Conservation (phyloP, 2,888 invertebrate genomes). For the Diaphora mendica region DNA sequence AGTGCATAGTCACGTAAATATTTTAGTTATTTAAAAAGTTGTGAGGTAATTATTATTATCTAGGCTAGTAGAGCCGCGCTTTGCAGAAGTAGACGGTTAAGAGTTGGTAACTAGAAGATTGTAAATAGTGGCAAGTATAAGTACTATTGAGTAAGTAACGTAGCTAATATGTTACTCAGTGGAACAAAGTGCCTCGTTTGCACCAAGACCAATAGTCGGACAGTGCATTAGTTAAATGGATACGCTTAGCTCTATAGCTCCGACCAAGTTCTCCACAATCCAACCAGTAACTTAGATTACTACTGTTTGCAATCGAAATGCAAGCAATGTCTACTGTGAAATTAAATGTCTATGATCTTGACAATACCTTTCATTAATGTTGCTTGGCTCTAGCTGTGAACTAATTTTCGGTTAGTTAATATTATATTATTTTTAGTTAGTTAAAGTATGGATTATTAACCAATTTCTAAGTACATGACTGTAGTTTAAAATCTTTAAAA, state of each 20-base stretch:
- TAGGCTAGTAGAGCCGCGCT: background rate
- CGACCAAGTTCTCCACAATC: slow-evolving; percentile 80
- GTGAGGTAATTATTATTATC: background rate
- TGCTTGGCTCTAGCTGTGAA: slow-evolving; percentile 18
- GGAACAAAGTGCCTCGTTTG: slow-evolving; percentile 81
- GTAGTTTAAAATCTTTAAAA: background rate
- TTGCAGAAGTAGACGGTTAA: slow-evolving; percentile 15
- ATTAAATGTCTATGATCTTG: slow-evolving; percentile 70
- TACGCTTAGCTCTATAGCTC: slow-evolving; percentile 76
- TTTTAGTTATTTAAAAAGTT: background rate
- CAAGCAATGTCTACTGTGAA: slow-evolving; percentile 69
- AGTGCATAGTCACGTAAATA: background rate
- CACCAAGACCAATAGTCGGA: slow-evolving; percentile 83
- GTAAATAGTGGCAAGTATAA: slow-evolving; percentile 56
- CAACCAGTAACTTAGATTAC: slow-evolving; percentile 79
- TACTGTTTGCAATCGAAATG: slow-evolving; percentile 72
- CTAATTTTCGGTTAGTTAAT: slow-evolving; percentile 3
- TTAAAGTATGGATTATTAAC: background rate
- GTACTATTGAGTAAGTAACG: slow-evolving; percentile 56
- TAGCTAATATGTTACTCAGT: slow-evolving; percentile 75
- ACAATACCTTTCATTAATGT: slow-evolving; percentile 49
- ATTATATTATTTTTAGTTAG: slow-evolving; percentile 15
- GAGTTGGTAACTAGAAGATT: slow-evolving; percentile 41
- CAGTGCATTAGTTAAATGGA: slow-evolving; percentile 85
- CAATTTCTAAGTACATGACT: background rate